These are phyloP conservation scores for Synergus laeviventris DNA, from an alignment of 2,888 invertebrate species.

Conservation along the genomic window DNA sequence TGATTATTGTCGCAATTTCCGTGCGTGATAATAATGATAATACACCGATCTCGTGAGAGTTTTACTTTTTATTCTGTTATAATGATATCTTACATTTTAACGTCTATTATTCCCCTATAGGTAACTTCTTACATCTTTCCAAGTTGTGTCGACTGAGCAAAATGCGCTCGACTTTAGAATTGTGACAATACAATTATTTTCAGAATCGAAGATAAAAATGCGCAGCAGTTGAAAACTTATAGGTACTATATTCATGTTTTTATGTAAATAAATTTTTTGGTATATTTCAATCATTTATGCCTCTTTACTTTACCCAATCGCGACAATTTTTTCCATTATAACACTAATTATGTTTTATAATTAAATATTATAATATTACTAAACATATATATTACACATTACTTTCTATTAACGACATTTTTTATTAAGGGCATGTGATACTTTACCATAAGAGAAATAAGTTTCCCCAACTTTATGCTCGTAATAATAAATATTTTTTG, in stretches of 20 bases:
- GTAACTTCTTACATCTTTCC: constrained; percentile 43
- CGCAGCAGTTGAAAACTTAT: constrained; percentile 71
- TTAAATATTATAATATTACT: background rate
- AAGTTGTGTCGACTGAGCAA: constrained; percentile 40
- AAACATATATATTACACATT: too few species aligned
- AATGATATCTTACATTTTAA: constrained; percentile 29
- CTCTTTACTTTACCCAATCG: background rate
- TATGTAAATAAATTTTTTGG: constrained; percentile 75
- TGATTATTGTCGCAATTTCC: constrained; percentile 39
- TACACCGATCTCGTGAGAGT: constrained; percentile 46
- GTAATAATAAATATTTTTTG: too few species aligned
- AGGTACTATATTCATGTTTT: constrained; percentile 74
- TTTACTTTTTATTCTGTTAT: constrained; percentile 21
- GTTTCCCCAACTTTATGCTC: too few species aligned
- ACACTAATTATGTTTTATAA: background rate
- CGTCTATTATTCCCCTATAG: constrained; percentile 44
- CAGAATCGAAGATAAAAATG: constrained; percentile 52
- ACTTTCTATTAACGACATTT: too few species aligned
- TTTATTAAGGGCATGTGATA: too few species aligned
- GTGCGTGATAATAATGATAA: constrained; percentile 50
- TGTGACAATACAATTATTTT: constrained; percentile 63
- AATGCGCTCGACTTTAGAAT: constrained; percentile 57
- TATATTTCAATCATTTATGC: constrained; percentile 68
- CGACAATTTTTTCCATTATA: background rate
- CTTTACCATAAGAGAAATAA: too few species aligned